Evolutionary conservation across 2,888 invertebrate species (phyloP).

Genomic region (Nudaria mundana): DNA sequence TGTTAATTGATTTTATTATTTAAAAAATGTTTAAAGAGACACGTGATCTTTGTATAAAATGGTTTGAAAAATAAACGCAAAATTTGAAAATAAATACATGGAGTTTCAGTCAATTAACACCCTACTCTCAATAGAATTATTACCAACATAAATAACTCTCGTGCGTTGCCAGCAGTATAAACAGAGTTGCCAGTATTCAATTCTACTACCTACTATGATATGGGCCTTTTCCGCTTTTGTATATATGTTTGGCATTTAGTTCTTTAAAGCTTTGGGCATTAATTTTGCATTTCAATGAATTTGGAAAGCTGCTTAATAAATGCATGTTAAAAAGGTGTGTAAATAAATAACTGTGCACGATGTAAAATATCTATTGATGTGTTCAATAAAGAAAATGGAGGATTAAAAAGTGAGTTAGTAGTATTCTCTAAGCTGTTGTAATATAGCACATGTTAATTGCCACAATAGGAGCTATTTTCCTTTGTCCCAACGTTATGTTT

Average conservation of each 20-base stretch:
- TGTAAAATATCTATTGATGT: constrained; percentile 10
- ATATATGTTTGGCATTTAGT: constrained; percentile 50
- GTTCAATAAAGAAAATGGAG: constrained; percentile 30
- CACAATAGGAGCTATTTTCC: constrained; percentile 24
- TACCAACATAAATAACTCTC: constrained; percentile 14
- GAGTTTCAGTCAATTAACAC: constrained; percentile 82
- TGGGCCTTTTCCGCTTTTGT: constrained; percentile 53
- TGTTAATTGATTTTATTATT: constrained; percentile 75
- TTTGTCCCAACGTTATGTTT: constrained; percentile 39
- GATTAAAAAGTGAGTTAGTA: constrained; percentile 41
- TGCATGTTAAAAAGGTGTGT: constrained; percentile 5
- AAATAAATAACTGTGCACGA: constrained; percentile 7
- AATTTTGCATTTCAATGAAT: constrained; percentile 18
- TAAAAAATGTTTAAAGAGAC: constrained; percentile 66
- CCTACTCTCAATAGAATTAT: constrained; percentile 62
- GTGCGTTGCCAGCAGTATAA: constrained; percentile 8
- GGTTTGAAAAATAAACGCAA: constrained; percentile 76
- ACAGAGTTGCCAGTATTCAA: constrained; percentile 37
- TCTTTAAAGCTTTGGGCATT: constrained; percentile 40
- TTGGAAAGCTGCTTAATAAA: constrained; percentile 13
- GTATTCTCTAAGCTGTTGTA: constrained; percentile 18
- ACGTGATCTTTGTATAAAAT: constrained; percentile 70
- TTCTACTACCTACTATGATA: constrained; percentile 31
- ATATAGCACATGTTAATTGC: constrained; percentile 6
- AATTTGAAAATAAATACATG: constrained; percentile 69